phyloP scores from a whole-genome alignment of 2,113 vertebrate genomes.

The Ageneiosus marmoratus region DNA sequence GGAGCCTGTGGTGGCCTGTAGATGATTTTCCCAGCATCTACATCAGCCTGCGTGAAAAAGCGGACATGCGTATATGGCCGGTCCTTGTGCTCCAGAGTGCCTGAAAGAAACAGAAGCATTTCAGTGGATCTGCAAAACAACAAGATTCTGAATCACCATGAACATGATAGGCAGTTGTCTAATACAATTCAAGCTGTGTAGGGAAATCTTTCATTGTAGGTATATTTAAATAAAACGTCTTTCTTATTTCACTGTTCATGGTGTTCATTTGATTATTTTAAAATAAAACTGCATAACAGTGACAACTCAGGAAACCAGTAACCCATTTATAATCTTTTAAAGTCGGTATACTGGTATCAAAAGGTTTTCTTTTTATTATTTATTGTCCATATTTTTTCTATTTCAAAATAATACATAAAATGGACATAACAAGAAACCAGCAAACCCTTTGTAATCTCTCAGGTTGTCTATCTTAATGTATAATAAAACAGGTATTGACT shows the following conservation, averaged over 20 bases:
- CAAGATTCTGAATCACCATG: not conserved
- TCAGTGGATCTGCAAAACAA: not conserved
- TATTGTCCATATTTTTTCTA: not conserved
- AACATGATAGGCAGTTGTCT: not conserved
- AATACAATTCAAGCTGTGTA: not conserved
- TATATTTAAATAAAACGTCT: not conserved
- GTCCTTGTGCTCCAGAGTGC: conserved; percentile 82
- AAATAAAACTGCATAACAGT: not conserved
- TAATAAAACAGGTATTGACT: not conserved
- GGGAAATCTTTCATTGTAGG: not conserved
- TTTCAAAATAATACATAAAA: no score
- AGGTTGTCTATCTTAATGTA: not conserved
- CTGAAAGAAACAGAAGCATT: conserved; percentile 62
- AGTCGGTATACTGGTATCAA: not conserved
- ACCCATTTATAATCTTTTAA: not conserved
- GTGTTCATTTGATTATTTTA: not conserved
- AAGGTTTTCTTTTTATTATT: not conserved
- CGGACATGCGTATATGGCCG: conserved; percentile 69
- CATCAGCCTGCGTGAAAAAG: conserved; percentile 87
- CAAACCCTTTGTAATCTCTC: not conserved
- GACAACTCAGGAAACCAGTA: not conserved
- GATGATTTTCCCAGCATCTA: conserved; percentile 80
- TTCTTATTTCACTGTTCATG: not conserved
- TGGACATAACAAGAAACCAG: not conserved
- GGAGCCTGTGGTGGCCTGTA: conserved; percentile 85